Percentiles rank a stretch among this genome's conserved stretches.
Evolutionary conservation across 2,888 invertebrate genomes (phyloP).

Genomic region (Acanthacorydalis orientalis): DNA sequence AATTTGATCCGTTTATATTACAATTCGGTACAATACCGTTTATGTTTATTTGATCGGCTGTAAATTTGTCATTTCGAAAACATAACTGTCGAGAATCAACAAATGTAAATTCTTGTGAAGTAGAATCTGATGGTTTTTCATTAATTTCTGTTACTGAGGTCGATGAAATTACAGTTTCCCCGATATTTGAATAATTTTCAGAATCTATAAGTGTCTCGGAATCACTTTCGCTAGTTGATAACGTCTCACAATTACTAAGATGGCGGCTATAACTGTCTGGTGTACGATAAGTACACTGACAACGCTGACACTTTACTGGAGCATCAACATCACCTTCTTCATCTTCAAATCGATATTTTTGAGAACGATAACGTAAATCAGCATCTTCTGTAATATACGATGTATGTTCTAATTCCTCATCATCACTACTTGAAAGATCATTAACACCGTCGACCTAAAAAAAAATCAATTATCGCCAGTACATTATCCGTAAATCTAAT

Average conservation of each 20-base stretch:
- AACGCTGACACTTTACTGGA: constrained; percentile 73
- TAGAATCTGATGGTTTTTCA: too few relatives aligned
- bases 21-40: too few relatives aligned
- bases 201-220: constrained; percentile 40
- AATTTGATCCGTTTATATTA: too few relatives aligned
- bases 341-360: background rate
- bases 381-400: too few relatives aligned
- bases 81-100: too few relatives aligned
- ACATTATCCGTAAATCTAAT: background rate
- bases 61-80: too few relatives aligned
- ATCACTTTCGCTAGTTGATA: constrained; percentile 68
- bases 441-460: constrained; percentile 16
- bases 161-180: background rate
- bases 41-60: too few relatives aligned
- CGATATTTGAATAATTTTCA: background rate
- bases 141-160: background rate
- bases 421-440: constrained; percentile 29
- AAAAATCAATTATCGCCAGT: background rate
- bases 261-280: constrained; percentile 68
- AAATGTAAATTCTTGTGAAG: too few relatives aligned
- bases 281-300: constrained; percentile 73
- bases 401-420: constrained; percentile 24
- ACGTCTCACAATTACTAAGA: constrained; percentile 56
- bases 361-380: background rate
- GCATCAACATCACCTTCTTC: constrained; percentile 18